phyloP scores from a whole-genome alignment of 2,888 invertebrate species.

The Galerucella calmariensis region DNA sequence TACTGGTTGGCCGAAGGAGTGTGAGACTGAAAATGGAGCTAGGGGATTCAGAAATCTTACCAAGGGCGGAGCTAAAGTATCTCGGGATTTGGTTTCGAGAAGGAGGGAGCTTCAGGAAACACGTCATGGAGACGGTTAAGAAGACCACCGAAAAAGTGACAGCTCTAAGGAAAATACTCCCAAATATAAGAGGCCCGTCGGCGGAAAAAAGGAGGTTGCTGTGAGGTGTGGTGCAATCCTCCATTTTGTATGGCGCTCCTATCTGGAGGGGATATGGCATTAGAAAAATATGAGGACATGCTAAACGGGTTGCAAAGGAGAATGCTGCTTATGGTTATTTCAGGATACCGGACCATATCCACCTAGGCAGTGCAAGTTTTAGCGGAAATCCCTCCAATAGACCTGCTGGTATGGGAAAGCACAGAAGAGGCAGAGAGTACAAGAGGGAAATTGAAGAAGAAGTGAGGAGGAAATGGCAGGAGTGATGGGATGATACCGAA shows the following conservation, averaged over 20 bases:
- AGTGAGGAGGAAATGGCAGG: too few species aligned
- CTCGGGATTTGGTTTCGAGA: neutral
- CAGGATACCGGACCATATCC: neutral
- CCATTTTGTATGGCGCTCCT: neutral
- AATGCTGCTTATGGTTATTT: neutral
- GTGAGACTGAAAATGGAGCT: too few species aligned
- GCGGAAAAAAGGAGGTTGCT: neutral
- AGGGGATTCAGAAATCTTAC: too few species aligned
- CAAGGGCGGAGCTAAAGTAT: neutral
- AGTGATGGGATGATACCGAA: too few species aligned
- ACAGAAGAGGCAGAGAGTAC: neutral
- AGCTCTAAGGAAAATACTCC: neutral
- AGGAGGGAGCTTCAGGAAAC: neutral
- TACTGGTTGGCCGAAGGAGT: neutral
- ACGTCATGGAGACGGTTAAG: neutral
- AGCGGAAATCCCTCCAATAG: conserved; percentile 2
- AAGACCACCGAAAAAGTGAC: conserved; percentile 2
- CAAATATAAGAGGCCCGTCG: conserved; percentile 1
- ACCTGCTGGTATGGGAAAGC: conserved; percentile 1
- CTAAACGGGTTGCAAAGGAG: neutral
- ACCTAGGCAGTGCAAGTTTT: neutral
- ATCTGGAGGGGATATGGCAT: too few species aligned
- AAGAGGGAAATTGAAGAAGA: too few species aligned
- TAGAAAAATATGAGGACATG: neutral
- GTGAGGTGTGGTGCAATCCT: neutral